Evolutionary conservation across 2,113 vertebrate genomes (phyloP).

Genomic region (Halcyon senegalensis): DNA sequence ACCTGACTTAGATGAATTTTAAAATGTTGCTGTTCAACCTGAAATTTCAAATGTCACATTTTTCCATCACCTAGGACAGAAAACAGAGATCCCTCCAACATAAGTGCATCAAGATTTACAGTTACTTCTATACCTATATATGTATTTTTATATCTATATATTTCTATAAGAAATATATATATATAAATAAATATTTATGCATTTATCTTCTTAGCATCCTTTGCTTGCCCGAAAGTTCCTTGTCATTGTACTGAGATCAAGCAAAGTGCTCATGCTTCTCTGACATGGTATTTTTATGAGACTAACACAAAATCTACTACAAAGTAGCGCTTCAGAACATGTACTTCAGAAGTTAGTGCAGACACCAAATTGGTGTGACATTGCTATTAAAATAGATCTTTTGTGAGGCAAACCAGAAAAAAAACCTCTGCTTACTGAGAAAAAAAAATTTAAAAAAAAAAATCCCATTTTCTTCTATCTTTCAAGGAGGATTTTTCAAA

Average conservation of each 20-base stretch:
- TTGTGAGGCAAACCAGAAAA: neutral
- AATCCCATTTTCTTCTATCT: neutral
- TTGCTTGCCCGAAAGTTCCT: neutral
- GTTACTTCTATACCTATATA: neutral
- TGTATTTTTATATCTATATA: too few species aligned
- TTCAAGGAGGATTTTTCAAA: neutral
- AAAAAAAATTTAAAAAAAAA: neutral
- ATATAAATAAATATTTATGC: neutral
- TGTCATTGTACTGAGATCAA: neutral
- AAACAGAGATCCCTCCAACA: neutral
- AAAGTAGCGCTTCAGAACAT: neutral
- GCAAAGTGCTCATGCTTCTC: neutral
- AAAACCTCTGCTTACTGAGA: neutral
- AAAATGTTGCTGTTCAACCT: neutral
- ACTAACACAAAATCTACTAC: neutral
- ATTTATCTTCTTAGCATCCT: neutral
- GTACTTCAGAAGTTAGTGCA: neutral
- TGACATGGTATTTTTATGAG: neutral
- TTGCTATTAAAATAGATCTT: neutral
- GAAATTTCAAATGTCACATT: neutral
- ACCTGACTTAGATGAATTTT: neutral
- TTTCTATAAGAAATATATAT: neutral
- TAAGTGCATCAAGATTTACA: neutral
- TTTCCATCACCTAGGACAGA: neutral
- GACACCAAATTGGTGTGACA: neutral